Base-by-base conservation (phyloP, 2,113 vertebrate genomes). In the Ceyx melanurus region DNA sequence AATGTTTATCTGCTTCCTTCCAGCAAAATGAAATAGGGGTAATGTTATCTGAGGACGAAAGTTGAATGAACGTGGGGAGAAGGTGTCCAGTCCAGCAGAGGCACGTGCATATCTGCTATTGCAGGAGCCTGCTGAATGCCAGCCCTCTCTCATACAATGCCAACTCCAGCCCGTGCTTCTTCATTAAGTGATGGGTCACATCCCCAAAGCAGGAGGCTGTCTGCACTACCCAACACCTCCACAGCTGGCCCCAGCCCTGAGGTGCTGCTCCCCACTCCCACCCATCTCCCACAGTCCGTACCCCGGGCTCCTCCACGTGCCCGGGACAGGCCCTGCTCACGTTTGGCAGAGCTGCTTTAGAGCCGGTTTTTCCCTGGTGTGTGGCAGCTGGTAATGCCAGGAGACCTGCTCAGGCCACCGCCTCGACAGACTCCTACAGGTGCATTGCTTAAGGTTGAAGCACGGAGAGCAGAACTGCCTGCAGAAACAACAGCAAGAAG, bases 1-100 rank as follows among this genome's bases (percentile, higher is more conserved):
- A 93, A 86, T 74, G 45, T 43, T 46, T 86, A 40, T 82, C 86
- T 88, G 64, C 67, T 95, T 94, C 82, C 82, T 96, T 86, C 58
- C 90, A 77, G 45, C 58, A 76, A 92, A 94, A 86, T 80, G 45
- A 76, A 88, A 53, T 42, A 82, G n/a, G 28, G 11, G 33, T 5
- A 86, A 31, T 0, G 0, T 50, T 90, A 42, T 66, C 72, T 65
- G 67, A 79, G 72, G 26, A 76, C 20, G 31, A 26, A 50, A 61
- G 54, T 65, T 57, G 71, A 61, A 33, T 0, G 1, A 54, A 35
- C 7, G 11, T 12, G 37, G 13, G 43, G 62, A 58, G 77, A 80
- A 82, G 82, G 85, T 73, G 33, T 73, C 37, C 33, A 20, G 71
- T 35, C 54, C 79, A 61, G 75, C 54, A 82, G 71, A 76, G 57